A percentile compares a stretch with the other conserved stretches of the same genome.
These are phyloP conservation scores for Sandelia bainsii DNA, from an alignment of 2,797 vertebrate species.

Conservation along the genomic window DNA sequence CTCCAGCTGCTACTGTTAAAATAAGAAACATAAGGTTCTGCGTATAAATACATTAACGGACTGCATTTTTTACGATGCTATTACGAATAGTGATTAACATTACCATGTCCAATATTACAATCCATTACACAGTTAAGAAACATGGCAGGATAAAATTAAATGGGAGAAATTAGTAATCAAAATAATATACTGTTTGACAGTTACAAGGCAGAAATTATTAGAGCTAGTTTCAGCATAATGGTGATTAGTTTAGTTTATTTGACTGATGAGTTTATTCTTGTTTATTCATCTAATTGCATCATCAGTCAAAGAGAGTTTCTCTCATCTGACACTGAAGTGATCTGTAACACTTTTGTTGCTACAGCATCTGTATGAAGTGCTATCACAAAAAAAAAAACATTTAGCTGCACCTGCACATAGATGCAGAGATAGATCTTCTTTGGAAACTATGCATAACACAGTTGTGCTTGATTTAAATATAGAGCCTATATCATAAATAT, in stretches of 20 bases:
- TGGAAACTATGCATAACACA: background rate
- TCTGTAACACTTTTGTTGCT: constrained; percentile 49
- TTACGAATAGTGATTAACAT: constrained; percentile 21
- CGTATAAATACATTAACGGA: constrained; percentile 26
- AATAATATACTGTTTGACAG: constrained; percentile 40
- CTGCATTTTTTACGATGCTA: constrained; percentile 22
- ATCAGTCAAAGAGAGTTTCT: constrained; percentile 69
- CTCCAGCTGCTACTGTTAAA: constrained; percentile 44
- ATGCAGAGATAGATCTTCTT: constrained; percentile 7
- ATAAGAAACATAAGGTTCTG: constrained; percentile 19
- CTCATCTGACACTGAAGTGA: constrained; percentile 62
- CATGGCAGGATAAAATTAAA: constrained; percentile 20
- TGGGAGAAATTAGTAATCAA: constrained; percentile 13
- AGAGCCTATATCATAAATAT: background rate
- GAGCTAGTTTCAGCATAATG: constrained; percentile 32
- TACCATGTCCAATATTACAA: constrained; percentile 22
- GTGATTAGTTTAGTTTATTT: constrained; percentile 63
- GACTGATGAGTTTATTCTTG: constrained; percentile 70
- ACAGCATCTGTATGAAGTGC: constrained; percentile 29
- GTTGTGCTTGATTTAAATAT: background rate
- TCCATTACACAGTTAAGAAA: constrained; percentile 15
- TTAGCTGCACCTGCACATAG: constrained; percentile 35
- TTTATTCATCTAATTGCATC: constrained; percentile 75
- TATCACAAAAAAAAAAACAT: constrained; percentile 28
- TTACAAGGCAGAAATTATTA: constrained; percentile 28